A percentile compares a stretch with the other conserved stretches of the same genome.
These are phyloP conservation scores for Tiliacea aurago DNA, from an alignment of 2,888 invertebrate genomes.

Conservation along the genomic window DNA sequence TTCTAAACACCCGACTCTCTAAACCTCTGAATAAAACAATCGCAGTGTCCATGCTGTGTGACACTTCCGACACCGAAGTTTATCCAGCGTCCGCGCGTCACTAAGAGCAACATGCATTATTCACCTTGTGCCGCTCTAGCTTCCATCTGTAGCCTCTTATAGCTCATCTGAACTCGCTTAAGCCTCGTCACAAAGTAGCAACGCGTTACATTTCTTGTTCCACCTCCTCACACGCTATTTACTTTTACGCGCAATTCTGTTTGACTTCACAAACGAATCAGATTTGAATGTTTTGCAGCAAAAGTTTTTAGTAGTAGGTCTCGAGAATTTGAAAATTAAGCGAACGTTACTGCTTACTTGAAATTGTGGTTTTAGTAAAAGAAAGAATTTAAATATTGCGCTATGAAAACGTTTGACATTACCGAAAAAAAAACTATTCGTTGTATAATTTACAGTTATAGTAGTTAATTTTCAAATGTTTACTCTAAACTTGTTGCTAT, in stretches of 20 bases:
- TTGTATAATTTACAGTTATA: not conserved
- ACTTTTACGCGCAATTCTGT: slow-evolving; percentile 23
- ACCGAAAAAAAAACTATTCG: not conserved
- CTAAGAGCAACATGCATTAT: slow-evolving; percentile 68
- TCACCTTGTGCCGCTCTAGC: slow-evolving; percentile 61
- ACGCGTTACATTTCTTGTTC: slow-evolving; percentile 56
- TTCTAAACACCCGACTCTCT: slow-evolving; percentile 1
- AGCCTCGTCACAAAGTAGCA: slow-evolving; percentile 57
- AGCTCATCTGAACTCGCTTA: slow-evolving; percentile 24
- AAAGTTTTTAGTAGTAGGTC: not conserved
- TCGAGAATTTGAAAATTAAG: too few relatives aligned
- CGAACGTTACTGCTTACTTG: too few relatives aligned
- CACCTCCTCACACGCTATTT: slow-evolving; percentile 44
- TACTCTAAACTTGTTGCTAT: not conserved
- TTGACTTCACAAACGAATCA: slow-evolving; percentile 1
- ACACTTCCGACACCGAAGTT: slow-evolving; percentile 30
- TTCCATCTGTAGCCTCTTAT: slow-evolving; percentile 37
- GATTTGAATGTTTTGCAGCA: slow-evolving; percentile 19
- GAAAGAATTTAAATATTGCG: not conserved
- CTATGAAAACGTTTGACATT: too few relatives aligned
- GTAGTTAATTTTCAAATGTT: not conserved
- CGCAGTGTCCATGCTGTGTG: not conserved
- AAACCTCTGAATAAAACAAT: slow-evolving; percentile 21
- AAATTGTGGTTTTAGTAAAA: not conserved
- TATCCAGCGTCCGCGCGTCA: slow-evolving; percentile 48